phyloP scores from a whole-genome alignment of 2,113 vertebrate species.

The Castor canadensis region DNA sequence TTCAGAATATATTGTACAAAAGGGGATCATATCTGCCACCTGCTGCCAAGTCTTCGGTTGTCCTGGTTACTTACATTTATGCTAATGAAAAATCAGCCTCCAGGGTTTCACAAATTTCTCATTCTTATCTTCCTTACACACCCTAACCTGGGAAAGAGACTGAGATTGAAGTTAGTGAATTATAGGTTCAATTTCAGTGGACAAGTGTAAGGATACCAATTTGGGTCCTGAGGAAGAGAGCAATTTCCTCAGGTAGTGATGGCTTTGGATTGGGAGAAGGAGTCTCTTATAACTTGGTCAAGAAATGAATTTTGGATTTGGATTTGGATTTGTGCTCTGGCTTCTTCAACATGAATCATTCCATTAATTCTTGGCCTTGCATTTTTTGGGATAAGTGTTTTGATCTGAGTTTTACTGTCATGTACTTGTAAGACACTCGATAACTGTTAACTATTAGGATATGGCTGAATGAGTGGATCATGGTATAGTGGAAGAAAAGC shows the following conservation, averaged over 20 bases:
- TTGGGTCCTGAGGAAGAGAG: background rate
- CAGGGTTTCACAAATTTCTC: background rate
- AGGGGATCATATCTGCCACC: slow-evolving; percentile 44
- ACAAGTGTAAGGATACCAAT: background rate
- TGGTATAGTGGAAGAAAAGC: background rate
- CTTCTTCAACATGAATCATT: too few species aligned
- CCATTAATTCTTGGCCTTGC: background rate
- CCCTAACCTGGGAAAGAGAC: background rate
- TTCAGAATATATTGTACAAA: slow-evolving; percentile 56
- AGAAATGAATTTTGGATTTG: background rate
- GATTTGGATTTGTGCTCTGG: background rate
- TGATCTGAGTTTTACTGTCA: slow-evolving; percentile 40
- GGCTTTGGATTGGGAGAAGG: background rate
- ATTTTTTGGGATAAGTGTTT: background rate
- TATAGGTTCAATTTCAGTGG: slow-evolving; percentile 1
- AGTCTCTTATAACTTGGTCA: background rate
- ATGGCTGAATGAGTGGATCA: background rate
- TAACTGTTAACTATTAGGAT: background rate
- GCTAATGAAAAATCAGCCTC: slow-evolving; percentile 48
- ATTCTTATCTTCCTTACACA: background rate
- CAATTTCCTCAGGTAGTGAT: background rate
- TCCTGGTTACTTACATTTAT: slow-evolving; percentile 45
- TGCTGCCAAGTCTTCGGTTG: slow-evolving; percentile 42
- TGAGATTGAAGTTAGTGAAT: background rate
- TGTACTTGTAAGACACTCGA: background rate